These are phyloP conservation scores for Lobophora halterata DNA, from an alignment of 2,888 invertebrate genomes.

Conservation along the genomic window DNA sequence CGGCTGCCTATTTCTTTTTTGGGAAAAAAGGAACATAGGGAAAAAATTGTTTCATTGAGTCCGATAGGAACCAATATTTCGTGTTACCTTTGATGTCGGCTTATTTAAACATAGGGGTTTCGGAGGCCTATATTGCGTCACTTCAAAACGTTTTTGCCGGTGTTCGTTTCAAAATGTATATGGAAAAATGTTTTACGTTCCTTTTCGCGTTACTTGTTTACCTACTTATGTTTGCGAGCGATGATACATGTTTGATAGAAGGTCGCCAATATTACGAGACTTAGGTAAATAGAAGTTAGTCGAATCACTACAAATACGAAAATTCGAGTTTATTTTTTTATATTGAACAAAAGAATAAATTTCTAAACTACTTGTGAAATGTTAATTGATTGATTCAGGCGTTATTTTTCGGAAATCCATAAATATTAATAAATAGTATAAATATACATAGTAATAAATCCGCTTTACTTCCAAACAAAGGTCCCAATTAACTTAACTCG, in stretches of 20 bases:
- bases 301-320: no score
- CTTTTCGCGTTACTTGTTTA: conserved; percentile 29
- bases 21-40: conserved; percentile 34
- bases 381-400: no score
- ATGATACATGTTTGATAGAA: conserved; percentile 22
- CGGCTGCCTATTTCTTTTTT: conserved; percentile 31
- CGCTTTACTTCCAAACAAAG: no score
- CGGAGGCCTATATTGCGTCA: conserved; percentile 58
- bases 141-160: conserved; percentile 46
- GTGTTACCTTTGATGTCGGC: conserved; percentile 64
- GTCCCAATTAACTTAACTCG: no score
- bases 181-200: conserved; percentile 36
- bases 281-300: no score
- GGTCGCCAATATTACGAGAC: conserved; percentile 5
- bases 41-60: conserved; percentile 52
- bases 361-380: no score
- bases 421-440: no score
- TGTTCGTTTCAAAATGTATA: conserved; percentile 39
- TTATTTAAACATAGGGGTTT: conserved; percentile 67
- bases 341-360: no score
- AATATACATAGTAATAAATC: no score
- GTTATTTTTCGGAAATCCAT: no score
- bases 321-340: no score
- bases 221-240: conserved; percentile 24
- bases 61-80: conserved; percentile 52